Base-by-base conservation (phyloP, 2,888 invertebrate species). In the Pseudanteris insignis region DNA sequence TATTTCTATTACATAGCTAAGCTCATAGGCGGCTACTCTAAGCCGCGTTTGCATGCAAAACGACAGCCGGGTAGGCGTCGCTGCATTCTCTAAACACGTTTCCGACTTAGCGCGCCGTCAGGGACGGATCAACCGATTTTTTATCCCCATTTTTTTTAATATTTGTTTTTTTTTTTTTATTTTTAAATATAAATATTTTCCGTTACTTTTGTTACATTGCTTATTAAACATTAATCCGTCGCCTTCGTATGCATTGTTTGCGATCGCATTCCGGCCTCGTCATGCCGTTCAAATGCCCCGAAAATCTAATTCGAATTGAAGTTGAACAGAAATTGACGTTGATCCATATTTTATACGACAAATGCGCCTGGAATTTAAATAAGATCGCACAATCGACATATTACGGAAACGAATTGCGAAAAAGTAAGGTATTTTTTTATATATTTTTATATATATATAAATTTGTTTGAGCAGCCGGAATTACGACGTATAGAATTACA, bases 51-150 rank as follows among this genome's bases (percentile, higher is more conserved):
- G 47, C 43, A 55, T 50, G 50, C 54, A 40, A 61, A 48, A 46
- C 54, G 55, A 50, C 54, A 55, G 46, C 50, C 55, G 29, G 51
- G 50, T 50, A 40, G 55, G 61, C 55, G 61, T 61, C 46, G 53
- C 29, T 53, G 50, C 61, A 40, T 61, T 47, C 54, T 60, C 24
- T 13, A 8, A 30, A 18, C 29, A 46, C 25, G 33, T 30, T 13
- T 10, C 41, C 47, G 48, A 9, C 25, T 34, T 21, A 40, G 30
- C 38, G 32, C 18, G 29, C 14, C 2, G 26, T 26, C 58, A 58
- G 58, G 44, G 38, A 15, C 40, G 47, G 11, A 26, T n/a, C 2
- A 26, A 3, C n/a, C 8, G 2, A 30, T 30, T 30, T 8, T 37
- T 37, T 25, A 12, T 1, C 26, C 26, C 9, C n/a, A n/a, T n/a